Conservation (phyloP, 2,888 invertebrate species). For the Leptopterna dolabrata region DNA sequence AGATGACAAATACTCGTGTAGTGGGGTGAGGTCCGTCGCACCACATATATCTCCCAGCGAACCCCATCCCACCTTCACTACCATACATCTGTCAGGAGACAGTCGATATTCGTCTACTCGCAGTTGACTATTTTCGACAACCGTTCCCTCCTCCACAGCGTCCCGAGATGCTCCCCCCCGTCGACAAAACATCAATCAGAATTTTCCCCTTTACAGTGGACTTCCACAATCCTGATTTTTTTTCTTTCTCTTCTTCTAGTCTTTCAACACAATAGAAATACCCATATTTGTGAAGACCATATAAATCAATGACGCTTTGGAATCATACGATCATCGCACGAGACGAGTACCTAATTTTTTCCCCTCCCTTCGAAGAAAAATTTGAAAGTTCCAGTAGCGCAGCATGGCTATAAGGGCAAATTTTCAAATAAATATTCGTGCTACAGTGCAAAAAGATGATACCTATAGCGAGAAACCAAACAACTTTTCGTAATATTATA, state of each 20-base stretch:
- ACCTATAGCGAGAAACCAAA: too few species aligned
- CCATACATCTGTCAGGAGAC: constrained; percentile 24
- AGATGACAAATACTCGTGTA: constrained; percentile 22
- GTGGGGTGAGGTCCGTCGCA: constrained; percentile 31
- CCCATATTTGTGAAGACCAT: too few species aligned
- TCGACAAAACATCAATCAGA: constrained; percentile 14
- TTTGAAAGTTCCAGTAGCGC: too few species aligned
- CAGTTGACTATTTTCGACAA: constrained; percentile 20
- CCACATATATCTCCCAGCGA: constrained; percentile 5
- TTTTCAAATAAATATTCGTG: too few species aligned
- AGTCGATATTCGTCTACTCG: constrained; percentile 25
- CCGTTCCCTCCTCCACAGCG: background rate
- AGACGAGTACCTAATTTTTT: too few species aligned
- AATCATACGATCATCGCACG: too few species aligned
- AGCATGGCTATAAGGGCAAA: too few species aligned
- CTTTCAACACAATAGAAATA: background rate
- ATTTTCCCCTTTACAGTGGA: background rate
- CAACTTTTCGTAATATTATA: too few species aligned
- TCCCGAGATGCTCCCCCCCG: background rate
- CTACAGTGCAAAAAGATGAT: too few species aligned
- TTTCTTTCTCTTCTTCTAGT: background rate
- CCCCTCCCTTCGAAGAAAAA: too few species aligned
- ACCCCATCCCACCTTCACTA: background rate
- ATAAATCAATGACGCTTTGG: too few species aligned
- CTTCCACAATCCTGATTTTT: background rate